Percentiles rank a stretch among this genome's conserved stretches.
These are phyloP conservation scores for Eidolon dupreanum DNA, from an alignment of 2,797 vertebrate species.

Conservation along the genomic window DNA sequence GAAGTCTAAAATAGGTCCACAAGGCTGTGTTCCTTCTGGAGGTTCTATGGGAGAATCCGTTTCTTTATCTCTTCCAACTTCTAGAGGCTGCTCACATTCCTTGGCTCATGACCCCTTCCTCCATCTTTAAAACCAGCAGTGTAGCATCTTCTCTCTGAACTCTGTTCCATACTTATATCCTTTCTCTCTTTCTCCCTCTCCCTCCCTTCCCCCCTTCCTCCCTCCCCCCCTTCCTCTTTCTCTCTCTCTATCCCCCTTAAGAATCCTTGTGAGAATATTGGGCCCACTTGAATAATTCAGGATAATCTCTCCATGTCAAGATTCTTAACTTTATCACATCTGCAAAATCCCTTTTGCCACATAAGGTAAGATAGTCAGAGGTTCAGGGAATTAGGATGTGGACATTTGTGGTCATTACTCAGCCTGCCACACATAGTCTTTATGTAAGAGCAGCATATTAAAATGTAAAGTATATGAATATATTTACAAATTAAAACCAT, in stretches of 20 bases:
- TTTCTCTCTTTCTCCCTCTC: background rate
- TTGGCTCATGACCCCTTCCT: background rate
- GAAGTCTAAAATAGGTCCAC: background rate
- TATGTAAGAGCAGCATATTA: background rate
- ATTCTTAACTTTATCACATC: background rate
- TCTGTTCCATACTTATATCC: background rate
- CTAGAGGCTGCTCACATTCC: background rate
- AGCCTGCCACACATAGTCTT: background rate
- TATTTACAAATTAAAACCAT: background rate
- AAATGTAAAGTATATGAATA: background rate
- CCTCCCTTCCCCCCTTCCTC: background rate
- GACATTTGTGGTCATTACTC: background rate
- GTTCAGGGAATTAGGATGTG: background rate
- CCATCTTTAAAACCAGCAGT: background rate
- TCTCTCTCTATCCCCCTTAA: accelerated
- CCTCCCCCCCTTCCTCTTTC: no score
- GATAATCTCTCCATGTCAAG: background rate
- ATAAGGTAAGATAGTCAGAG: background rate
- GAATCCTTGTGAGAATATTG: background rate
- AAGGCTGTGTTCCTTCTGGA: background rate
- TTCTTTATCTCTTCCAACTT: background rate
- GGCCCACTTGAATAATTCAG: background rate
- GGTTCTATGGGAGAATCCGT: background rate
- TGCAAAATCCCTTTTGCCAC: background rate
- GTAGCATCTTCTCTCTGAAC: background rate